These are phyloP conservation scores for Halictus ligatus DNA, from an alignment of 2,888 invertebrate genomes.

Conservation along the genomic window DNA sequence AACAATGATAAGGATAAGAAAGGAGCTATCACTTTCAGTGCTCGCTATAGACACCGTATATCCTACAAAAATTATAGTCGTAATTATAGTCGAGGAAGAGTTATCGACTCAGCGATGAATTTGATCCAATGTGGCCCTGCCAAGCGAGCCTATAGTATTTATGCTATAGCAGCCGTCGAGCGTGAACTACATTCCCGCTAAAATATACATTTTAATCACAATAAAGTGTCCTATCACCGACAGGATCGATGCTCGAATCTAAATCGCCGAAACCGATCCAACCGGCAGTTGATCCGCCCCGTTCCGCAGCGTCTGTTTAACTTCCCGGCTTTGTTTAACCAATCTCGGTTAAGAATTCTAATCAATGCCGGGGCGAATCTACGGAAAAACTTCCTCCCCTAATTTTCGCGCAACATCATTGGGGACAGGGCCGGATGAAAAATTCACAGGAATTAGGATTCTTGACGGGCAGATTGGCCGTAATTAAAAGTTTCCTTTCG, in stretches of 20 bases:
- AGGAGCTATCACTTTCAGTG: background rate
- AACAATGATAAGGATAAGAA: background rate
- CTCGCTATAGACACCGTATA: background rate
- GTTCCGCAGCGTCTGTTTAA: background rate
- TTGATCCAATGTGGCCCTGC: background rate
- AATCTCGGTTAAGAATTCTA: background rate
- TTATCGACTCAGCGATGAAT: background rate
- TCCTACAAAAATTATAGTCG: background rate
- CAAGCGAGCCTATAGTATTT: background rate
- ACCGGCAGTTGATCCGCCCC: background rate
- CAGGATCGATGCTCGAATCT: background rate
- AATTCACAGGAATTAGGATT: conserved; percentile 52
- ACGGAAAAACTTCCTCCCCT: background rate
- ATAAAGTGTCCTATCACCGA: background rate
- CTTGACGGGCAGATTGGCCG: conserved; percentile 47
- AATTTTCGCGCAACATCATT: background rate
- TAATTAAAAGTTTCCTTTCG: conserved; percentile 59
- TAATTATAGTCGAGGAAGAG: background rate
- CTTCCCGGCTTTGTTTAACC: background rate
- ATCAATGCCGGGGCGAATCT: background rate
- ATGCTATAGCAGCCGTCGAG: background rate
- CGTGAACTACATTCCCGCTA: background rate
- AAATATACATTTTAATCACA: background rate
- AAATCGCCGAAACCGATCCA: background rate
- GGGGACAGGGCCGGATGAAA: conserved; percentile 36